Base-by-base conservation (phyloP, 2,888 invertebrate species). In the Amorpha juglandis region DNA sequence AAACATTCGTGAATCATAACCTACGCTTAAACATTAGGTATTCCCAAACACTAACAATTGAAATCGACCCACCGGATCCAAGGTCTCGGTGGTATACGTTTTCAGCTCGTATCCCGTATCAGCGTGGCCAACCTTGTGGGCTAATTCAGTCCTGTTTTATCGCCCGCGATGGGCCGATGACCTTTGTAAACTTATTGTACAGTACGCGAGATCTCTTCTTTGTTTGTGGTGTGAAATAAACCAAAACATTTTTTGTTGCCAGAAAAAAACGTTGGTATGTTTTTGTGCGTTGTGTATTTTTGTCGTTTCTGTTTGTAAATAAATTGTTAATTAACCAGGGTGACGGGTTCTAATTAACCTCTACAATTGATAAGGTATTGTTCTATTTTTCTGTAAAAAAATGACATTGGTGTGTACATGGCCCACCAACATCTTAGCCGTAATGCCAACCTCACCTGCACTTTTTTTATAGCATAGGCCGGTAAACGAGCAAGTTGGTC, bases 121-220 rank as follows among this genome's bases (percentile, higher is more conserved):
- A 50, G 16, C 55, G 63, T 65, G 19, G 16, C 35, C 48, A 69
- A 64, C 76, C 77, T 76, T 74, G 73, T 64, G 65, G n/a, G 68
- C 68, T 72, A 76, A 76, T 72, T 74, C 65, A 68, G 72, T 63
- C 66, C 67, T 66, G 69, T 74, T 72, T 42, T 75, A 73, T 78
- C 69, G 67, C 71, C 52, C 50, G 62, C 70, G 19, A 69, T 71
- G 73, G 72, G 67, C 35, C 76, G 67, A 64, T 52, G 76, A 73
- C 73, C 76, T 67, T 62, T 68, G 67, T 48, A 51, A 63, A 67
- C 16, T 58, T 42, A 58, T 58, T 58, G 19, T 42, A 16, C 35
- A 35, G 55, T 7, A 19, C 58, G 58, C 11, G 42, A 58, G 42
- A 0, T 16, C 16, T 42, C 19, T 38, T 58, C 19, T 58, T 58